Evolutionary conservation across 2,888 invertebrate species (phyloP).

Genomic region (Zygothrica quintamaculata): DNA sequence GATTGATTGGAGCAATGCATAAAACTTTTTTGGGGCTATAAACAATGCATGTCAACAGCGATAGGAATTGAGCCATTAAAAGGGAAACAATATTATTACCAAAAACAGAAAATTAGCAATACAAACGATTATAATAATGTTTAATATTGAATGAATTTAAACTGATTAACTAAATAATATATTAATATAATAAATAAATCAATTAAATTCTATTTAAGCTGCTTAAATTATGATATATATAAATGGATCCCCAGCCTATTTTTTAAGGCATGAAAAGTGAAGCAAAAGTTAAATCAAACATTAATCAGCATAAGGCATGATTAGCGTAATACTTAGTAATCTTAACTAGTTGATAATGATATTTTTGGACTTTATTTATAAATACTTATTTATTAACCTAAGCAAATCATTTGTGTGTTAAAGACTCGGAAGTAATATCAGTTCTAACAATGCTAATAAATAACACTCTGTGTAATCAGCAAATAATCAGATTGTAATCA

Average conservation of each 20-base stretch:
- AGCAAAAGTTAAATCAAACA: too few species aligned
- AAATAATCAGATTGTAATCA: constrained; percentile 53
- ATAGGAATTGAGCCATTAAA: constrained; percentile 25
- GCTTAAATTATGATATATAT: too few species aligned
- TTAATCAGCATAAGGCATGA: too few species aligned
- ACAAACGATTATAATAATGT: neutral
- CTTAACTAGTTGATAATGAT: neutral
- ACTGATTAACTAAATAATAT: too few species aligned
- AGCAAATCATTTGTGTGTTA: constrained; percentile 10
- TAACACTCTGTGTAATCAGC: constrained; percentile 55
- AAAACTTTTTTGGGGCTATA: constrained; percentile 28
- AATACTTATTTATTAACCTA: constrained; percentile 28
- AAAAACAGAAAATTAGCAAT: neutral
- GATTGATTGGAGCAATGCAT: constrained; percentile 60
- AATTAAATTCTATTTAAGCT: too few species aligned
- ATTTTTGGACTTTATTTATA: neutral
- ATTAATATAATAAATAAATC: too few species aligned
- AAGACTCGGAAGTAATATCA: constrained; percentile 17
- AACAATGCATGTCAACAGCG: constrained; percentile 43
- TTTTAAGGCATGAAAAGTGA: too few species aligned
- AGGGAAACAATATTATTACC: constrained; percentile 12
- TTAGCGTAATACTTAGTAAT: too few species aligned
- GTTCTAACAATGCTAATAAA: constrained; percentile 35
- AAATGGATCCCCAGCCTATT: too few species aligned
- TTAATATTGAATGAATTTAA: too few species aligned